These are phyloP conservation scores for Drosophila suzukii DNA, from an alignment of 1,140 invertebrate genomes.

Conservation along the genomic window DNA sequence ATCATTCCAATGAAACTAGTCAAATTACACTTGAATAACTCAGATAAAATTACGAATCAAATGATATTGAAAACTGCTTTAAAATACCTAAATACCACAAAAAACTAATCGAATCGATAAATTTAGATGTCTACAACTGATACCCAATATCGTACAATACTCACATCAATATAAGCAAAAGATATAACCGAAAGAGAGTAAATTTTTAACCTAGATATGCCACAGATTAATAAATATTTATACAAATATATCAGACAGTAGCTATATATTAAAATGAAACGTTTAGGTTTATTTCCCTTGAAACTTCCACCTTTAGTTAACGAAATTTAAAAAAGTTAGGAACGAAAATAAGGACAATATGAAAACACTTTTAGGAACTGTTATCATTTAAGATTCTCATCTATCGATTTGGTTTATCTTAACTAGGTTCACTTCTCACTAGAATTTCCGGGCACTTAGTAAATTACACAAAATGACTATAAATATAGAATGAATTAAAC, in stretches of 20 bases:
- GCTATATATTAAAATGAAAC: constrained; percentile 7
- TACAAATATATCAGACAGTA: constrained; percentile 17
- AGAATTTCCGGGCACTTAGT: constrained; percentile 41
- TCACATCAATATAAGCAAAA: constrained; percentile 34
- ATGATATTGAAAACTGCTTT: constrained; percentile 42
- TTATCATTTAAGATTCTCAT: constrained; percentile 22
- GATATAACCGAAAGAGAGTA: constrained; percentile 17
- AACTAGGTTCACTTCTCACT: constrained; percentile 34
- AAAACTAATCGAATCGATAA: constrained; percentile 46
- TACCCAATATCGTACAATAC: constrained; percentile 44
- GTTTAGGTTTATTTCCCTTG: constrained; percentile 6
- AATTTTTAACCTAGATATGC: constrained; percentile 34
- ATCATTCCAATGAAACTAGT: constrained; percentile 53
- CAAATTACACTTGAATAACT: constrained; percentile 52
- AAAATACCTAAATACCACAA: constrained; percentile 49
- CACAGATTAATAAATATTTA: constrained; percentile 23
- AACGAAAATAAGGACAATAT: constrained; percentile 65
- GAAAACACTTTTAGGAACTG: constrained; percentile 31
- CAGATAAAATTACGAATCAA: constrained; percentile 32
- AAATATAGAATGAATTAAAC: constrained; percentile 42
- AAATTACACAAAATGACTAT: constrained; percentile 21
- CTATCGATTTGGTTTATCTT: constrained; percentile 14
- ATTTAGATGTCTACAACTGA: constrained; percentile 61
- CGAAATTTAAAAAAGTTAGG: constrained; percentile 33
- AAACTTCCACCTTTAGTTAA: constrained; percentile 36